These are phyloP conservation scores for Philopedon plagiatum DNA, from an alignment of 2,888 invertebrate species.

Conservation along the genomic window DNA sequence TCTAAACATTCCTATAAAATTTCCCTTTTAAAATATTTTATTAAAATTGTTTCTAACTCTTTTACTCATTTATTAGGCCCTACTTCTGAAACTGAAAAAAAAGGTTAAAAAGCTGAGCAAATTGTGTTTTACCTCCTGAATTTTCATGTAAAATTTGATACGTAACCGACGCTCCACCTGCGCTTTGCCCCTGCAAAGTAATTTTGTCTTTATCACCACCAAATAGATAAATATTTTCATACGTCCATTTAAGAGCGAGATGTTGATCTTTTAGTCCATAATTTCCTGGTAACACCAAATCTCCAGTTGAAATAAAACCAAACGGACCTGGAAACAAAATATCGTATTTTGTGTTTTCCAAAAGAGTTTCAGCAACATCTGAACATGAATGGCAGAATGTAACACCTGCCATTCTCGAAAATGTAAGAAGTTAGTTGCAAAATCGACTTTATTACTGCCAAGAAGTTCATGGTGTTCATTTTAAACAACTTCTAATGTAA, in stretches of 20 bases:
- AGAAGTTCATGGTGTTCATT: too few species aligned
- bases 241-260: constrained; percentile 30
- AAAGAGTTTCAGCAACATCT: too few species aligned
- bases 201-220: constrained; percentile 46
- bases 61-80: too few species aligned
- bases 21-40: too few species aligned
- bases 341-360: too few species aligned
- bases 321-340: background rate
- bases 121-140: constrained; percentile 23
- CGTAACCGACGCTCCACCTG: constrained; percentile 53
- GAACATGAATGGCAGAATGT: too few species aligned
- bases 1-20: constrained; percentile 21
- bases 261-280: constrained; percentile 14
- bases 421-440: too few species aligned
- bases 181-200: constrained; percentile 57
- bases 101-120: background rate
- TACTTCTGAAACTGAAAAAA: background rate
- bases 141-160: constrained; percentile 12
- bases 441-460: too few species aligned
- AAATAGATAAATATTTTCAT: constrained; percentile 53
- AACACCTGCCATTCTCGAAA: too few species aligned
- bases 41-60: too few species aligned
- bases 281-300: constrained; percentile 7
- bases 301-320: constrained; percentile 6
- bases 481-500: too few species aligned